Evolutionary conservation across 2,888 invertebrate genomes (phyloP), one percentile per base, ranked within the genome.

Genomic region (Steinernema carpocapsae): DNA sequence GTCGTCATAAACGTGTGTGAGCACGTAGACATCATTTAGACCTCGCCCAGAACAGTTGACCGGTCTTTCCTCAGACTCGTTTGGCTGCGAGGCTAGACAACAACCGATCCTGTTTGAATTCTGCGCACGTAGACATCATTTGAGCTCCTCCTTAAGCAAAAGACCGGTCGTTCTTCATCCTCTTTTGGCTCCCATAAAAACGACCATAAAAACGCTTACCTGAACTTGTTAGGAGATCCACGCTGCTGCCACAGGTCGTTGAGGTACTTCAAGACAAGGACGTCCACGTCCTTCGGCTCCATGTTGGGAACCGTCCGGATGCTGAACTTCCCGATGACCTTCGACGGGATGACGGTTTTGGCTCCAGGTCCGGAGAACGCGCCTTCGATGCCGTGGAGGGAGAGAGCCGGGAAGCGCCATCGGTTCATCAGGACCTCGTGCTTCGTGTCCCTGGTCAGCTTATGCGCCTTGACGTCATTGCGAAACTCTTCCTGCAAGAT

Each of bases 231-330:
- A 0, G 94, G 93, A 6, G 86, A 84, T 46, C 82, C 83, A n/a
- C 94, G 91, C 80, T 92, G 91, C 3, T 91, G 89, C 93, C 94
- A 96, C 88, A 92, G 86, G 76, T 92, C 91, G 77, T 93, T 91
- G 72, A 97, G 85, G 88, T 94, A 92, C 72, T 92, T 91, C 48
- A 91, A 90, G 10, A 97, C 96, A n/a, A 82, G 71, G 26, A 80
- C 77, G 59, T 92, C 92, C n/a, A 96, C 92, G 83, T 92, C 92
- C 2, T 91, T 91, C 0, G 95, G 95, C 72, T 92, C 91, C 91
- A 96, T 95, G 88, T 97, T 91, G 0, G 97, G 97, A n/a, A 99
- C 97, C 82, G 95, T 92, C 73, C 99, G 92, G 80, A 99, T 92
- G 0, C 97, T 97, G 90, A 99, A 99, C 89, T 99, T 99, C 26